A percentile compares a stretch with the other conserved stretches of the same genome.
Conservation (phyloP, 2,888 invertebrate genomes). For the Oligia latruncula region DNA sequence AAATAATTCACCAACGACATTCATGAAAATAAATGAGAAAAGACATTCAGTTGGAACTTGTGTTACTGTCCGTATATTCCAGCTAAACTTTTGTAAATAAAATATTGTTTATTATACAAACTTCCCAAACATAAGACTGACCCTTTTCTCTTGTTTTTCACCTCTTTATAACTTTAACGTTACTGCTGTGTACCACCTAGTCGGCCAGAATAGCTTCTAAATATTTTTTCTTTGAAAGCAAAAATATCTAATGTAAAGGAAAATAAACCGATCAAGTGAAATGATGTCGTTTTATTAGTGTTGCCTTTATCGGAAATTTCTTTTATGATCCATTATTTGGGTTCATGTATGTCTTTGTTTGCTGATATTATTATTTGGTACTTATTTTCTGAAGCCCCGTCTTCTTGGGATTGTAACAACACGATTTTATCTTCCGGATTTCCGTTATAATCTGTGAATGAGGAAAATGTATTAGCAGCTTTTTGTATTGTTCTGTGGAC, state of each 20-base stretch:
- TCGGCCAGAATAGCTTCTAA: conserved; percentile 84
- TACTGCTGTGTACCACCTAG: conserved; percentile 85
- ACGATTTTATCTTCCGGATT: conserved; percentile 42
- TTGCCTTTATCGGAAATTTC: conserved; percentile 60
- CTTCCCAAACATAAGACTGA: conserved; percentile 90
- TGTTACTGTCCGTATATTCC: conserved; percentile 64
- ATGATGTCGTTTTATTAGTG: conserved; percentile 70
- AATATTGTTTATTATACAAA: conserved; percentile 87
- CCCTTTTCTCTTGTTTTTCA: conserved; percentile 89
- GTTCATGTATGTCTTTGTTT: conserved; percentile 58
- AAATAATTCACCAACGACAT: conserved; percentile 40
- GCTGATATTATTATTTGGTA: conserved; percentile 62
- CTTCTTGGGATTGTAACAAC: conserved; percentile 38
- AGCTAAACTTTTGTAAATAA: conserved; percentile 85
- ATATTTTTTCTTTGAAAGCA: conserved; percentile 83
- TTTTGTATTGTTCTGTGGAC: conserved; percentile 23
- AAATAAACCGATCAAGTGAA: conserved; percentile 86
- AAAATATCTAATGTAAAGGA: conserved; percentile 84
- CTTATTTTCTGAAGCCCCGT: conserved; percentile 52
- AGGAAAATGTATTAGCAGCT: conserved; percentile 30
- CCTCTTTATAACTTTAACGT: conserved; percentile 81
- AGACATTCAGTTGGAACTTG: conserved; percentile 40
- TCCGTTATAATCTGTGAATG: conserved; percentile 43
- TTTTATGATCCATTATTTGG: conserved; percentile 65
- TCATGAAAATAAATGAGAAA: conserved; percentile 41